Conservation (phyloP, 1,140 invertebrate genomes). For the Drosophila varians region DNA sequence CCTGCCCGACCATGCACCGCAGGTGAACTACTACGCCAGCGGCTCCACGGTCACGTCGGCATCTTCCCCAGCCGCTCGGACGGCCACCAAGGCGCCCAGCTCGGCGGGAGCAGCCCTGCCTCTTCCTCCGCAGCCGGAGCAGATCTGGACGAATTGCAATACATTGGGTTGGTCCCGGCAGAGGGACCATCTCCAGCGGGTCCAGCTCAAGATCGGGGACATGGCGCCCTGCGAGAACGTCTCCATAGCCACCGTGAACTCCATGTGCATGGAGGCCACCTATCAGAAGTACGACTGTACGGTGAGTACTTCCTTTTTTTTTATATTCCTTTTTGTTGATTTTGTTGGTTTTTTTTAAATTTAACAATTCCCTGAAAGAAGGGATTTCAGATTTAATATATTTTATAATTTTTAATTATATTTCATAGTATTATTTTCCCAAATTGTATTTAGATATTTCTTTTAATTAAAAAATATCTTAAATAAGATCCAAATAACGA, state of each 20-base stretch:
- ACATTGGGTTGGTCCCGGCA: constrained; percentile 93
- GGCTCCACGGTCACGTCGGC: constrained; percentile 1
- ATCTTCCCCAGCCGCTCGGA: constrained; percentile 16
- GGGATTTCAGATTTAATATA: no score
- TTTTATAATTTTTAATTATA: not conserved
- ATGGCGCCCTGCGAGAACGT: constrained; percentile 93
- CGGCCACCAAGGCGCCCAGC: constrained; percentile 37
- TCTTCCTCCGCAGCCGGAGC: constrained; percentile 33
- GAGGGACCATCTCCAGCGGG: constrained; percentile 90
- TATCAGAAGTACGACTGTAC: constrained; percentile 91
- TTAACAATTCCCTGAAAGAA: no score
- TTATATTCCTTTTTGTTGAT: not conserved
- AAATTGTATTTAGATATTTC: not conserved
- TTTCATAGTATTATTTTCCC: not conserved
- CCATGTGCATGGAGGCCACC: constrained; percentile 91
- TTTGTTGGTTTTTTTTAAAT: not conserved
- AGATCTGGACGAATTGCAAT: constrained; percentile 87
- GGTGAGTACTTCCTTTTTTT: constrained; percentile 85
- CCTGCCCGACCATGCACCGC: constrained; percentile 67
- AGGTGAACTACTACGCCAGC: constrained; percentile 69
- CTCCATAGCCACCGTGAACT: constrained; percentile 91
- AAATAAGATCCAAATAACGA: not conserved
- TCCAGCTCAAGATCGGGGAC: constrained; percentile 88
- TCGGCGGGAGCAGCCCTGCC: no score
- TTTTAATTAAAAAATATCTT: not conserved